Conservation (phyloP, 2,888 invertebrate species). For the Torymus tubicola region DNA sequence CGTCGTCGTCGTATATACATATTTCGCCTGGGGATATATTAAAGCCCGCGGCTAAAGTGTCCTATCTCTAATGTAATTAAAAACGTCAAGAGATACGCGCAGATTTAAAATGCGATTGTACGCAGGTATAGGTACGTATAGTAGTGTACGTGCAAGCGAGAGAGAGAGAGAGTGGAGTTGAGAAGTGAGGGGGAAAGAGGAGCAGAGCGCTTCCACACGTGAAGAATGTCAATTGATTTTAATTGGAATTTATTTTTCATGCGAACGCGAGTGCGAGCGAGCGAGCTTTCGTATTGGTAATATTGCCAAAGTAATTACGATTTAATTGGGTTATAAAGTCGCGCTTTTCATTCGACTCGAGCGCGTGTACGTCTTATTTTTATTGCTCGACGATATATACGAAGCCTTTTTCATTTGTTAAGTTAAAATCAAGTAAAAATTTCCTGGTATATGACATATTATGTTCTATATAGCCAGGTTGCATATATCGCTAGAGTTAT, state of each 20-base stretch:
- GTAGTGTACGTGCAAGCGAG: no score
- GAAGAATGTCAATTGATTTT: constrained; percentile 58
- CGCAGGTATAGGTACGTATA: background rate
- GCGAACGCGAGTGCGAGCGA: background rate
- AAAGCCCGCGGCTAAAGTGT: constrained; percentile 50
- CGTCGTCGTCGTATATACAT: background rate
- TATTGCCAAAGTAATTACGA: constrained; percentile 43
- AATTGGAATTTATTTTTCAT: constrained; percentile 57
- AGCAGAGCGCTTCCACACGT: background rate
- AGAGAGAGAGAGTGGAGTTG: constrained; percentile 1
- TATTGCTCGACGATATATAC: no score
- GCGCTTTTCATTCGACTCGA: constrained; percentile 17
- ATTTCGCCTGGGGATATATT: constrained; percentile 49
- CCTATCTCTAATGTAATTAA: constrained; percentile 60
- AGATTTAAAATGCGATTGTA: constrained; percentile 55
- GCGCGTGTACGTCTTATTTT: background rate
- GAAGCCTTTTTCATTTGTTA: no score
- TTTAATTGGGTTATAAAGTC: constrained; percentile 46
- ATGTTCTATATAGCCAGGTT: no score
- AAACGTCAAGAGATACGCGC: constrained; percentile 49
- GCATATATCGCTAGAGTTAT: no score
- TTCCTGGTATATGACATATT: no score
- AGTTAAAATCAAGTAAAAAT: no score
- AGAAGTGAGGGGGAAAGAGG: background rate
- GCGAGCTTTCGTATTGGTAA: constrained; percentile 1